Evolutionary conservation across 2,888 invertebrate species (phyloP).

Genomic region (Trilocha varians): DNA sequence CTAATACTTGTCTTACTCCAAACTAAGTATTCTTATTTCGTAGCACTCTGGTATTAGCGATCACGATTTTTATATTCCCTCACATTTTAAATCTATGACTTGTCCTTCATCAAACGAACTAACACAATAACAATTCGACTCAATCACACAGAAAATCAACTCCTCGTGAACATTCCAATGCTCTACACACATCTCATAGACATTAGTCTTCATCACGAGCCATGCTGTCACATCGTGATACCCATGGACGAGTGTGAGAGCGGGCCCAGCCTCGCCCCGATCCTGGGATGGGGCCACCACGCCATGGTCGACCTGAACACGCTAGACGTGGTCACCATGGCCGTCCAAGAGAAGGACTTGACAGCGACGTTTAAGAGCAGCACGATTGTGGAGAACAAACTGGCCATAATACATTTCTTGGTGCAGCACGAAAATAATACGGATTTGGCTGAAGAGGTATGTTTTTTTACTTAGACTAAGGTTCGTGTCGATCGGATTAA

Average conservation of each 20-base stretch:
- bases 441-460: slow-evolving; percentile 81
- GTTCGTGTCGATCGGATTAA: too few species aligned
- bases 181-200: slow-evolving; percentile 89
- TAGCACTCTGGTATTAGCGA: too few species aligned
- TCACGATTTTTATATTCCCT: too few species aligned
- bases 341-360: slow-evolving; percentile 77
- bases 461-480: background rate
- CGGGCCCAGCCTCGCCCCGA: slow-evolving; percentile 79
- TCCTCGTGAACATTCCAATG: slow-evolving; percentile 87
- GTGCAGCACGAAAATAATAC: slow-evolving; percentile 84
- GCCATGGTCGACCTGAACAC: slow-evolving; percentile 79
- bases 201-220: slow-evolving; percentile 87
- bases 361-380: slow-evolving; percentile 79
- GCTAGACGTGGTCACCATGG: slow-evolving; percentile 79
- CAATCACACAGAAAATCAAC: slow-evolving; percentile 77
- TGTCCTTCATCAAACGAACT: too few species aligned
- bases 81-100: too few species aligned
- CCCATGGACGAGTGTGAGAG: slow-evolving; percentile 73
- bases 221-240: slow-evolving; percentile 84
- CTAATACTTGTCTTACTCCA: too few species aligned
- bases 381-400: slow-evolving; percentile 78
- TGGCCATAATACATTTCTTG: slow-evolving; percentile 88
- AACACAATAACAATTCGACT: too few species aligned
- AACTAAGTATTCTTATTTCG: too few species aligned
- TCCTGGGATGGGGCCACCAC: slow-evolving; percentile 69